phyloP scores from a whole-genome alignment of 1,140 invertebrate genomes.

The Agrypnia vestita region DNA sequence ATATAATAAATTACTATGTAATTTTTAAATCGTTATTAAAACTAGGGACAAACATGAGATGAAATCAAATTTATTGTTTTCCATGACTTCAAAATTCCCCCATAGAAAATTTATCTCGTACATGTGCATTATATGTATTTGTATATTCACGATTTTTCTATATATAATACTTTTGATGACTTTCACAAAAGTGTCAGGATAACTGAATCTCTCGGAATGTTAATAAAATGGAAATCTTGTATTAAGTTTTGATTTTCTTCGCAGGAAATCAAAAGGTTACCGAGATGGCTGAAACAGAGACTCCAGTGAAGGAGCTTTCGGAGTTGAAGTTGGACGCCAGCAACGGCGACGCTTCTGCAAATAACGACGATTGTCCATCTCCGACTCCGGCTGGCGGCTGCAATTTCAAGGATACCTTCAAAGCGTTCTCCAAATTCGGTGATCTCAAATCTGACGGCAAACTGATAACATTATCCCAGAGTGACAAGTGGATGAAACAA shows the following conservation, averaged over 20 bases:
- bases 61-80: too few relatives aligned
- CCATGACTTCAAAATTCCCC: too few relatives aligned
- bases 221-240: too few relatives aligned
- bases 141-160: too few relatives aligned
- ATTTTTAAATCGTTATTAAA: too few relatives aligned
- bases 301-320: slow-evolving; percentile 52
- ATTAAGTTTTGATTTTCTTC: not conserved
- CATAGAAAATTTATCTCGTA: too few relatives aligned
- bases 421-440: slow-evolving; percentile 80
- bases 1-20: too few relatives aligned
- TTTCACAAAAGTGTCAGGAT: too few relatives aligned
- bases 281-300: slow-evolving; percentile 51
- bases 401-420: slow-evolving; percentile 64
- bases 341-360: slow-evolving; percentile 47
- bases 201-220: too few relatives aligned
- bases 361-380: slow-evolving; percentile 49
- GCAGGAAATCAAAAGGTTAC: not conserved
- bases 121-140: too few relatives aligned
- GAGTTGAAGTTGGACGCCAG: slow-evolving; percentile 53
- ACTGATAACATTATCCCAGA: slow-evolving; percentile 79
- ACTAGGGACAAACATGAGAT: too few relatives aligned
- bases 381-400: slow-evolving; percentile 47
- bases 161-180: too few relatives aligned
- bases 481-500: slow-evolving; percentile 87
- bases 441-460: slow-evolving; percentile 79